These are phyloP conservation scores for Sminthurinus aureus DNA, from an alignment of 2,888 invertebrate species.

Conservation along the genomic window DNA sequence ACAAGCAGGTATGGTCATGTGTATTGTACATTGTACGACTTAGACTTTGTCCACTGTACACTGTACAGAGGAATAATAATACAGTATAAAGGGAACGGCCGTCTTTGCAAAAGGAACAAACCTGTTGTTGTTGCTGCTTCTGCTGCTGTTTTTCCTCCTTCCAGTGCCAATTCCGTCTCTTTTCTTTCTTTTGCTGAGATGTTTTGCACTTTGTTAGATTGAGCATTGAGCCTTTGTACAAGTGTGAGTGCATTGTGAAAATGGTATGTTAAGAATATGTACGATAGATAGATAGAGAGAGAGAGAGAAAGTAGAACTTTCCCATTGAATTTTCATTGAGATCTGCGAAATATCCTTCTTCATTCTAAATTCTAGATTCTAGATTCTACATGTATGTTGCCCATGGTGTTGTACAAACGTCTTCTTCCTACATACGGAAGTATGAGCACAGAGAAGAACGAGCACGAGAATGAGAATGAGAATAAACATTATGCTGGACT, in stretches of 20 bases:
- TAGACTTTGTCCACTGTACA: too few species aligned
- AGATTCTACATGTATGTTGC: too few species aligned
- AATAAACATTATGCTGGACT: too few species aligned
- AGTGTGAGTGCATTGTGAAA: neutral
- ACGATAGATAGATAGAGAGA: neutral
- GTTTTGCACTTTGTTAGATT: neutral
- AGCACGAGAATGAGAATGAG: too few species aligned
- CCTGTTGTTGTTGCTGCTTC: slow-evolving; percentile 23
- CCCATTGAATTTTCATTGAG: slow-evolving; percentile 32
- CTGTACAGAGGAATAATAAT: neutral
- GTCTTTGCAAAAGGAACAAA: neutral
- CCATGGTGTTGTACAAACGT: neutral
- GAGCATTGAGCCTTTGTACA: neutral
- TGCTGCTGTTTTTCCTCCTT: neutral
- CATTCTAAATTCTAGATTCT: too few species aligned
- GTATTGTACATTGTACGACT: too few species aligned
- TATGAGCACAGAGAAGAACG: slow-evolving; percentile 4
- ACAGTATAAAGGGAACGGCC: neutral
- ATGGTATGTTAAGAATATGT: neutral
- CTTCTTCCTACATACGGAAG: slow-evolving; percentile 4
- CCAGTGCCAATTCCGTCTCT: neutral
- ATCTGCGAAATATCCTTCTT: neutral
- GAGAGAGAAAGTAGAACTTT: slow-evolving; percentile 13
- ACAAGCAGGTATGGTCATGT: too few species aligned
- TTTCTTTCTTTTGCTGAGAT: neutral